Evolutionary conservation across 2,113 vertebrate genomes (phyloP), one percentile per base, ranked within the genome.

Genomic region (Zosterops borbonicus): DNA sequence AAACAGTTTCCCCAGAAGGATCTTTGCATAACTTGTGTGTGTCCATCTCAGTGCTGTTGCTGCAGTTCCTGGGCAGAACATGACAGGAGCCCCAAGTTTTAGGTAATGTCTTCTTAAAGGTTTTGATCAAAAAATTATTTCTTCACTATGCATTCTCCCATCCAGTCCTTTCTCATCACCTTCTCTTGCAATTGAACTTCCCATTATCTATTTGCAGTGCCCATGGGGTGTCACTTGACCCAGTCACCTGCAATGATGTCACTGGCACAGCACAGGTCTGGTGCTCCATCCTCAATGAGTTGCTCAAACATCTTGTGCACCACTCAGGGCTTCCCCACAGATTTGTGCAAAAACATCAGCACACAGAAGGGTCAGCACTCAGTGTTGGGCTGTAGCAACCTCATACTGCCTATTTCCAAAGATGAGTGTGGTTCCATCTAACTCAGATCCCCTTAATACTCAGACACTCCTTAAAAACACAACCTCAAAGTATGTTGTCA

Each of bases 221-320:
- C 28, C 12, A 18, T 23, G 33, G 31, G 14, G 7, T 63, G 47
- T 35, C 28, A 39, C 11, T 33, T 9, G 12, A 9, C 33, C n/a
- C 52, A 52, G 2, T 1, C 2, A 1, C 17, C 44, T 52, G 24
- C 14, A 39, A 0, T 8, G 11, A 17, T 47, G 42, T 11, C 50
- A 5, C 4, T 62, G 65, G 27, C n/a, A 7, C 21, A 47, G 23
- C 12, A 24, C 6, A 50, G 55, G 12, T 41, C 49, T 44, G 47
- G 29, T 2, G 2, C 9, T 49, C 42, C 19, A 47, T 55, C 44
- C 21, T 81, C 29, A 59, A 20, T 6, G 8, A 53, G 5, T 1
- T 59, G 23, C 21, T 77, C 55, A 29, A 55, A 25, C 18, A 68
- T 27, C 56, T 83, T 1, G 0, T 41, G 41, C 5, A 67, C 2